Percentiles rank a stretch among this genome's conserved stretches.
Evolutionary conservation across 35 echinoderm and acorn worm genomes (phyloP).

Genomic region (Amphiura filiformis): DNA sequence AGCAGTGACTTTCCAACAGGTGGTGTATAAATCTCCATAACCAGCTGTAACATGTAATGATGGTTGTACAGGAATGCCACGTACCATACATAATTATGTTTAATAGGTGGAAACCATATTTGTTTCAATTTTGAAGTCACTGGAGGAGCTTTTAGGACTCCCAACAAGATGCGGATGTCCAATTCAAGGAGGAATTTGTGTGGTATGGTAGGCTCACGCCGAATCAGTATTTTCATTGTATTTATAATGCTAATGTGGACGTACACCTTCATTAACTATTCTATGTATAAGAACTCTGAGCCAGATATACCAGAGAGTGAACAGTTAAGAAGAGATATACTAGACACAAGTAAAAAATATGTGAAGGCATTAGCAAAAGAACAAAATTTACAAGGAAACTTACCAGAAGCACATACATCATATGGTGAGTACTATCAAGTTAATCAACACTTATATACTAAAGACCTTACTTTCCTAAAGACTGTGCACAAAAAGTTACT

Average conservation of each 20-base stretch:
- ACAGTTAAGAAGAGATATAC: slow-evolving; percentile 33
- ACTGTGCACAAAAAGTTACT: neutral
- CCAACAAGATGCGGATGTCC: neutral
- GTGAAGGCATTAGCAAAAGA: slow-evolving; percentile 61
- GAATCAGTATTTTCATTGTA: slow-evolving; percentile 39
- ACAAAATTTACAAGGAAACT: slow-evolving; percentile 30
- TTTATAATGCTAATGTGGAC: slow-evolving; percentile 60
- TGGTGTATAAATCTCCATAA: too few relatives aligned
- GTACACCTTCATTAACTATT: slow-evolving; percentile 56
- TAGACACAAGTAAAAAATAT: slow-evolving; percentile 54
- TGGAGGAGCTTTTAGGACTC: too few relatives aligned
- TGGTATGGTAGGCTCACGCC: slow-evolving; percentile 15
- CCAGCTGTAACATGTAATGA: too few relatives aligned
- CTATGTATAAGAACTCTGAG: slow-evolving; percentile 28
- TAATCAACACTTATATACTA: too few relatives aligned
- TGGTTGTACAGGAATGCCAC: too few relatives aligned
- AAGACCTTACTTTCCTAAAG: neutral
- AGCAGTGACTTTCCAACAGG: too few relatives aligned
- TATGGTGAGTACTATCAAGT: slow-evolving; percentile 65
- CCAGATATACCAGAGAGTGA: slow-evolving; percentile 51
- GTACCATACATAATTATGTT: too few relatives aligned
- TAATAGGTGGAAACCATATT: too few relatives aligned
- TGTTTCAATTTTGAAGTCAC: too few relatives aligned
- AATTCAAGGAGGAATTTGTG: neutral
- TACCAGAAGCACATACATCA: slow-evolving; percentile 33